phyloP scores from a whole-genome alignment of 2,113 vertebrate genomes.

The Myrmophylax atrothorax region DNA sequence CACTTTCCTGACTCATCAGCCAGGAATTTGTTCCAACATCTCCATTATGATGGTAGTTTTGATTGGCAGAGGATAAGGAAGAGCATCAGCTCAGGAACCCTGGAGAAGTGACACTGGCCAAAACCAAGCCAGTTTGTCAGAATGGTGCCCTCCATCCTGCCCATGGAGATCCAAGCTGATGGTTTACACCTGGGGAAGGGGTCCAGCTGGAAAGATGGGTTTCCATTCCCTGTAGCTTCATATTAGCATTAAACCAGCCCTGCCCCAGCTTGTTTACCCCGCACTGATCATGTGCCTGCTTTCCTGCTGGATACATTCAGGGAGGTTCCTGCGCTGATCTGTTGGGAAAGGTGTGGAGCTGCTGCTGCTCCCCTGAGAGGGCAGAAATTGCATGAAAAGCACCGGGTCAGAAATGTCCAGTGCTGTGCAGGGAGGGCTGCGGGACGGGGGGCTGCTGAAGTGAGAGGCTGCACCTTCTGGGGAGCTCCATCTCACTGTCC shows the following conservation, averaged over 20 bases:
- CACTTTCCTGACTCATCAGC: background rate
- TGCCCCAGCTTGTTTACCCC: background rate
- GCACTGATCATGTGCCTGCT: background rate
- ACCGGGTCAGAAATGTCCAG: background rate
- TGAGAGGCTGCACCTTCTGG: background rate
- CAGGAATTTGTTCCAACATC: background rate
- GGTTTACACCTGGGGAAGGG: background rate
- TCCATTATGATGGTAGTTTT: background rate
- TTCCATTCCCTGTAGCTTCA: background rate
- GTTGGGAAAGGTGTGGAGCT: background rate
- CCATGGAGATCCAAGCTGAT: background rate
- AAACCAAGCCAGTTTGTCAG: rapidly evolving
- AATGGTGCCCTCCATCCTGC: background rate
- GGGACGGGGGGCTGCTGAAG: rapidly evolving
- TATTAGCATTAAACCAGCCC: background rate
- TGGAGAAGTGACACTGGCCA: background rate
- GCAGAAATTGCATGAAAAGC: background rate
- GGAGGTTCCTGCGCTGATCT: background rate
- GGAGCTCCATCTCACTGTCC: background rate
- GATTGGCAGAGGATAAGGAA: background rate
- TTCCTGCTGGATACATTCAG: background rate
- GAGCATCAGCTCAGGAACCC: background rate
- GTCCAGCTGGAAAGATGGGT: background rate
- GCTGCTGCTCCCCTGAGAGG: background rate
- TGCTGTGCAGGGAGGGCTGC: rapidly evolving